Base-by-base conservation (phyloP, 2,888 invertebrate species). In the Tromatobia lineatoria region DNA sequence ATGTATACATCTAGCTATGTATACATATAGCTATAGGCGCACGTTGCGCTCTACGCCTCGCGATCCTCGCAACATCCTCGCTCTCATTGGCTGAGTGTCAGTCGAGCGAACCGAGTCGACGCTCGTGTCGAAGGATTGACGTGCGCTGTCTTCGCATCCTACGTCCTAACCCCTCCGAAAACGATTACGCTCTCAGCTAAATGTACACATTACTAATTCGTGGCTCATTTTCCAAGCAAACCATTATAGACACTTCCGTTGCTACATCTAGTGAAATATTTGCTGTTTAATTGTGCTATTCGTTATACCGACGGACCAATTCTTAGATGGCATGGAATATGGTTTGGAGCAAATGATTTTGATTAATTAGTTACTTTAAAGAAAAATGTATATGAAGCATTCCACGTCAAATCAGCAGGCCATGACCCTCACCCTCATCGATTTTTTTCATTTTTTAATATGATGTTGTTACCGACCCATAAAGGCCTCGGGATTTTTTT, bases 1-100 rank as follows among this genome's bases (percentile, higher is more conserved):
- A 38, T 38, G 10, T 38, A 38, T 38, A 38, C 10, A 38, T 10
- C 8, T 10, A 10, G 1, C 38, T 38, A 38, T 38, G n/a, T n/a
- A 38, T 38, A 38, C 10, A 38, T 10, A 38, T 10, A 10, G 1
- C 38, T 38, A 38, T 38, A 38, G 6, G 38, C 7, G 10, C 38
- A 38, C 38, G 38, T 7, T 38, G 38, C 23, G 47, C 61, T 15
- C 23, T 47, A 71, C 42, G 59, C 29, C 57, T 73, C 29, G 29
- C 73, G 73, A 61, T 47, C 25, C 59, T 59, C 73, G n/a, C 73
- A 57, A 54, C 59, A 73, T 73, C 57, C 57, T 23, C 57, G 73
- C 57, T 73, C 45, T 45, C 73, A 59, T 23, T 57, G 73, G 59
- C 25, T 45, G 73, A 73, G 59, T 59, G 59, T 73, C 73, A 18